These are phyloP conservation scores for Drosophila kurseongensis DNA, from an alignment of 1,140 invertebrate species.

Conservation along the genomic window DNA sequence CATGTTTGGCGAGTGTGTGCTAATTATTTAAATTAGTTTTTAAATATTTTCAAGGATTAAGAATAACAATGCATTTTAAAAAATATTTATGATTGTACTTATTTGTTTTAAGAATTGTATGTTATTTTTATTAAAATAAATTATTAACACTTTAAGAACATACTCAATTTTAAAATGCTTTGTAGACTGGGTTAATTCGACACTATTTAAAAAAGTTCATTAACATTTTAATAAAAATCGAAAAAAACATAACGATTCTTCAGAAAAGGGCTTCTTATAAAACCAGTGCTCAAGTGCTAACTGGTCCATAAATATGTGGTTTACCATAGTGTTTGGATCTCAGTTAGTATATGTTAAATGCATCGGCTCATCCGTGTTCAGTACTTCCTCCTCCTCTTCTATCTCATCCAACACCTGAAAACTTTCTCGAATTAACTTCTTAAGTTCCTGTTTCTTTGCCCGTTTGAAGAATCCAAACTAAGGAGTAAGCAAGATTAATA, in stretches of 20 bases:
- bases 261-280: no score
- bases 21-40: constrained; percentile 57
- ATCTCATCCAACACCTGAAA: background rate
- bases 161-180: no score
- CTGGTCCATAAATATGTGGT: no score
- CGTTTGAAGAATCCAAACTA: constrained; percentile 81
- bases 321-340: no score
- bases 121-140: constrained; percentile 42
- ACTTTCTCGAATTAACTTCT: background rate
- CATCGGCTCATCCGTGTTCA: background rate
- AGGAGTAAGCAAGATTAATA: background rate
- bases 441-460: constrained; percentile 70
- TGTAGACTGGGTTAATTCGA: no score
- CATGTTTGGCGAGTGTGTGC: constrained; percentile 56
- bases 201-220: no score
- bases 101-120: constrained; percentile 51
- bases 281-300: no score
- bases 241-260: no score
- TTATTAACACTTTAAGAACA: constrained; percentile 26
- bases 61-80: constrained; percentile 65
- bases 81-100: constrained; percentile 63
- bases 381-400: background rate
- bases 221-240: no score
- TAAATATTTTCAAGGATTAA: constrained; percentile 46
- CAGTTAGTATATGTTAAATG: no score